A percentile compares a stretch with the other conserved stretches of the same genome.
phyloP scores from a whole-genome alignment of 2,797 vertebrate genomes.

The Sebastes wilsoni region DNA sequence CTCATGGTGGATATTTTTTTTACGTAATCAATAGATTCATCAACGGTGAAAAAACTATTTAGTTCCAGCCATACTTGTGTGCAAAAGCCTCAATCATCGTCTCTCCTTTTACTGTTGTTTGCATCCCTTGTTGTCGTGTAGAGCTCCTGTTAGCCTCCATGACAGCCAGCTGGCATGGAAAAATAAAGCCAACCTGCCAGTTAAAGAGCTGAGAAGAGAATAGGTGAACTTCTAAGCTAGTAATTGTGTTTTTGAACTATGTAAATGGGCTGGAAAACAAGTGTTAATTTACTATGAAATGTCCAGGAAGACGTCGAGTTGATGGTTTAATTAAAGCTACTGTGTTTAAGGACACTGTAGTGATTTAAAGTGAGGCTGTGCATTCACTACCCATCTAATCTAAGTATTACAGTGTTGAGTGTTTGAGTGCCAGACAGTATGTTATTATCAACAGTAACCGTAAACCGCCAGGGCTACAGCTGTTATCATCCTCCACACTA shows the following conservation, averaged over 20 bases:
- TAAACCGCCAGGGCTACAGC: conserved; percentile 4
- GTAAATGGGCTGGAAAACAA: not conserved
- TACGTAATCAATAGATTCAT: not conserved
- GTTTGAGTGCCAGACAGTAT: not conserved
- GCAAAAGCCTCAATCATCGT: not conserved
- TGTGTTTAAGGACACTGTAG: not conserved
- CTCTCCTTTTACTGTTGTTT: not conserved
- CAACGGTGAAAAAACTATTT: not conserved
- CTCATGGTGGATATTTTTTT: not conserved
- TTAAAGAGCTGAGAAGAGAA: conserved; percentile 9
- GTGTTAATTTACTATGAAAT: not conserved
- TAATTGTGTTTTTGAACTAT: not conserved
- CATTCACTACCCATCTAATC: not conserved
- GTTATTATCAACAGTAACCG: conserved; percentile 9
- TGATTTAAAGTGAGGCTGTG: not conserved
- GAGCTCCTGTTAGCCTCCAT: not conserved
- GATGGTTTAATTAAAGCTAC: not conserved
- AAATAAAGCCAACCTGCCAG: not conserved
- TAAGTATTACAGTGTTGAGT: not conserved
- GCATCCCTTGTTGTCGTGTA: not conserved
- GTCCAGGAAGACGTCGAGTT: not conserved
- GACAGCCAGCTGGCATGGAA: conserved; percentile 2
- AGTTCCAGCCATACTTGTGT: not conserved
- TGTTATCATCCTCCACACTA: conserved; percentile 2
- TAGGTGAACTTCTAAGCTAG: not conserved